A percentile compares a stretch with the other conserved stretches of the same genome.
These are phyloP conservation scores for Drosophila barbarae DNA, from an alignment of 2,888 invertebrate species.

Conservation along the genomic window DNA sequence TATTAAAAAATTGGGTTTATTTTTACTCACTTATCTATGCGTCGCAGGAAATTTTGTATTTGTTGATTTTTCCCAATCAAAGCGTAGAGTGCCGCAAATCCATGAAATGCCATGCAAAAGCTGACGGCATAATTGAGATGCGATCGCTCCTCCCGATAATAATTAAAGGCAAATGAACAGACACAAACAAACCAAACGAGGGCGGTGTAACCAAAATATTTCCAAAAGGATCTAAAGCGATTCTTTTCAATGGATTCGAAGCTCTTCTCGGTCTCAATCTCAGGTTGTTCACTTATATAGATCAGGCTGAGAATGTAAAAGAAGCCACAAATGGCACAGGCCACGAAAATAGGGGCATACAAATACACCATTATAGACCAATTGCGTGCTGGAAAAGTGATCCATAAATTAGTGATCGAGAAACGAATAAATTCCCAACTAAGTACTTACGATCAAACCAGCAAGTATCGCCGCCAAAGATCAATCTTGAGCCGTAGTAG, in stretches of 20 bases:
- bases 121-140: slow-evolving; percentile 75
- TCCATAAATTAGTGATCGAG: neutral
- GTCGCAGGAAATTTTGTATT: slow-evolving; percentile 68
- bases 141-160: slow-evolving; percentile 64
- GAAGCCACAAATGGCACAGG: slow-evolving; percentile 66
- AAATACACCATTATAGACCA: slow-evolving; percentile 77
- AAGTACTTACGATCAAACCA: slow-evolving; percentile 82
- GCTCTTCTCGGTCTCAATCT: slow-evolving; percentile 56
- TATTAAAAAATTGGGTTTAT: too few relatives aligned
- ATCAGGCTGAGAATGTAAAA: slow-evolving; percentile 71
- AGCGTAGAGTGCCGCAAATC: slow-evolving; percentile 71
- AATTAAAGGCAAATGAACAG: slow-evolving; percentile 68
- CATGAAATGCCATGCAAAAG: slow-evolving; percentile 67
- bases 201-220: slow-evolving; percentile 68
- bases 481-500: slow-evolving; percentile 77
- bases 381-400: slow-evolving; percentile 65
- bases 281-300: slow-evolving; percentile 61
- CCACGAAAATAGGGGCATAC: slow-evolving; percentile 74
- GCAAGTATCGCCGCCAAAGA: slow-evolving; percentile 82
- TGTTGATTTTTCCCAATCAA: slow-evolving; percentile 72
- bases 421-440: neutral
- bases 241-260: slow-evolving; percentile 65
- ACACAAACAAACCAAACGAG: slow-evolving; percentile 66
- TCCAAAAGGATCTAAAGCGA: slow-evolving; percentile 73
- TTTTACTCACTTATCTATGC: slow-evolving; percentile 66